Conservation (phyloP, 2,113 vertebrate species). For the Salvelinus sp. region DNA sequence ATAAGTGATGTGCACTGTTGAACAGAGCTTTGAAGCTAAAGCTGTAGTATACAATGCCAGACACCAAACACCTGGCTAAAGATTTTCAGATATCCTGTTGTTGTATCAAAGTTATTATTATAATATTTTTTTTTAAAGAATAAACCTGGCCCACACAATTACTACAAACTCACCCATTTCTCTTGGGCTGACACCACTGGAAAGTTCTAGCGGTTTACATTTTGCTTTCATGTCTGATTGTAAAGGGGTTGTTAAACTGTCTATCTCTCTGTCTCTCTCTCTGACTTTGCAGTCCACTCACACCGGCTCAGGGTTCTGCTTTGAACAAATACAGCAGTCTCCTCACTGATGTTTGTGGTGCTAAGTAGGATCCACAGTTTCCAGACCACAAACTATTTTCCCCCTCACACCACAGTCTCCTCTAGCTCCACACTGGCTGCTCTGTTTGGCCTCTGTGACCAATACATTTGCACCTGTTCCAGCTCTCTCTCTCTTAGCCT, state of each 20-base stretch:
- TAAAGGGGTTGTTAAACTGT: background rate
- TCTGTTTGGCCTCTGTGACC: slow-evolving; percentile 70
- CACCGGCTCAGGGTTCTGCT: slow-evolving; percentile 54
- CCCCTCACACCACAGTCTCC: slow-evolving; percentile 55
- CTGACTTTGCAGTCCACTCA: slow-evolving; percentile 66
- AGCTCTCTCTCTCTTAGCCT: slow-evolving; percentile 47
- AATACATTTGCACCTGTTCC: slow-evolving; percentile 75
- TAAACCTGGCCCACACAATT: too few species aligned
- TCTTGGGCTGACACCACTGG: too few species aligned
- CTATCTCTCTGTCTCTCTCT: background rate
- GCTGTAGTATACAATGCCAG: too few species aligned
- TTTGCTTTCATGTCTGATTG: background rate
- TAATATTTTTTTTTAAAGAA: too few species aligned
- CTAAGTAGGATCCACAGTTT: slow-evolving; percentile 73
- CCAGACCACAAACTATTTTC: slow-evolving; percentile 75
- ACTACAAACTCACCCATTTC: too few species aligned
- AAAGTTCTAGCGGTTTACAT: background rate
- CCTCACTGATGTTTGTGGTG: slow-evolving; percentile 68
- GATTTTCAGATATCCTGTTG: too few species aligned
- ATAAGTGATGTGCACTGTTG: too few species aligned
- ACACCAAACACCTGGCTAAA: too few species aligned
- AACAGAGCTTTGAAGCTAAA: too few species aligned
- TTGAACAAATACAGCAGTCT: slow-evolving; percentile 73
- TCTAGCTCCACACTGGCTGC: slow-evolving; percentile 67
- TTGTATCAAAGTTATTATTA: too few species aligned